phyloP scores from a whole-genome alignment of 2,113 vertebrate species.

The Poeciliopsis prolifica region DNA sequence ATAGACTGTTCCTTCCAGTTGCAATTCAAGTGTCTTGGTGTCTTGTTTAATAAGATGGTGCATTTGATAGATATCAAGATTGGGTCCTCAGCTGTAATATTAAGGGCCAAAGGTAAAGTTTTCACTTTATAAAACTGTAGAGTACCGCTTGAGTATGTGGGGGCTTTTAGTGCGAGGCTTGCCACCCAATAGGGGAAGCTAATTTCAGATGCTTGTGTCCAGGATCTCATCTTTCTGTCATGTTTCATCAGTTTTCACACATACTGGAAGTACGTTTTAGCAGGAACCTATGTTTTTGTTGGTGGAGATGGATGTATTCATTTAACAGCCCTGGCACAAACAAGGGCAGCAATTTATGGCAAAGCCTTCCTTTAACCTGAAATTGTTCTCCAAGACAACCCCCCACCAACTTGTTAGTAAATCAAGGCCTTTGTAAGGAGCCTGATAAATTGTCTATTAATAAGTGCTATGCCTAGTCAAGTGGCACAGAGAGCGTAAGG shows the following conservation, averaged over 20 bases:
- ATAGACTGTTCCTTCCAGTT: no score
- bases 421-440: constrained; percentile 60
- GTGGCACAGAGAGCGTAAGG: constrained; percentile 61
- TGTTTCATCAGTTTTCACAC: not conserved
- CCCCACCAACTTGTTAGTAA: constrained; percentile 54
- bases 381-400: constrained; percentile 14
- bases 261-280: not conserved
- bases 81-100: not conserved
- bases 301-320: not conserved
- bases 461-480: constrained; percentile 73
- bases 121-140: no score
- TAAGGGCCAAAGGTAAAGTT: no score
- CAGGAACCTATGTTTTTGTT: constrained; percentile 1
- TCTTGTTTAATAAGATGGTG: no score
- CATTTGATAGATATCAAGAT: not conserved
- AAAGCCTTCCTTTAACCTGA: constrained; percentile 39
- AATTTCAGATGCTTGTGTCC: not conserved
- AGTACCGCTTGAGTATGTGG: no score
- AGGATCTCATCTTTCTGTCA: not conserved
- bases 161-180: no score
- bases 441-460: constrained; percentile 69
- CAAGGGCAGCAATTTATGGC: constrained; percentile 41
- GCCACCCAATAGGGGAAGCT: not conserved
- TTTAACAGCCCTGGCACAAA: constrained; percentile 7
- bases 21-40: no score